Percentiles rank a stretch among this genome's conserved stretches.
Evolutionary conservation across 2,888 invertebrate species (phyloP).

Genomic region (Stictocephala bisonia): DNA sequence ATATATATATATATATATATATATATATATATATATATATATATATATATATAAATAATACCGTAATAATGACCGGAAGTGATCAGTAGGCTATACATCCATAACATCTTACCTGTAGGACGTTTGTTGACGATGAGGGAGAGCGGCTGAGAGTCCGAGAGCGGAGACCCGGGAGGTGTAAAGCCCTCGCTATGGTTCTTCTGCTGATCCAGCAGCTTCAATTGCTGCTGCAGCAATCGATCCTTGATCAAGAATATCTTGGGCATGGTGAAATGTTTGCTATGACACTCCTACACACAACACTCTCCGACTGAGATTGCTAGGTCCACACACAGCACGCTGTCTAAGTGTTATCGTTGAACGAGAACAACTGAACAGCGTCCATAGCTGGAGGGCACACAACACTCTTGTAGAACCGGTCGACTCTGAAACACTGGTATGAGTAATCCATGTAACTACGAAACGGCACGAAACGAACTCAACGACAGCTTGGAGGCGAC

Average conservation of each 20-base stretch:
- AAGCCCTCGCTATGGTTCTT: slow-evolving; percentile 66
- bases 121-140: slow-evolving; percentile 67
- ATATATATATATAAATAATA: no score
- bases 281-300: slow-evolving; percentile 22
- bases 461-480: no score
- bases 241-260: slow-evolving; percentile 94
- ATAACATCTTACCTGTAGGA: slow-evolving; percentile 64
- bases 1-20: no score
- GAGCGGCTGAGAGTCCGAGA: slow-evolving; percentile 64
- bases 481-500: background rate
- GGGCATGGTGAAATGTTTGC: slow-evolving; percentile 74
- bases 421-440: slow-evolving; percentile 31
- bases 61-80: no score
- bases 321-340: background rate
- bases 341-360: slow-evolving; percentile 16
- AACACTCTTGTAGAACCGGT: slow-evolving; percentile 19
- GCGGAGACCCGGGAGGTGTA: slow-evolving; percentile 63
- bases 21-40: no score
- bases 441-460: slow-evolving; percentile 24
- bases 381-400: slow-evolving; percentile 4
- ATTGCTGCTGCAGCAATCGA: slow-evolving; percentile 91
- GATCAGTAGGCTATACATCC: no score
- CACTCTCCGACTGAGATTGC: background rate
- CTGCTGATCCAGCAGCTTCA: slow-evolving; percentile 84
- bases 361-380: slow-evolving; percentile 11